Evolutionary conservation across 2,888 invertebrate species (phyloP), one percentile per base, ranked within the genome.

Genomic region (Mesorhabditis belari): DNA sequence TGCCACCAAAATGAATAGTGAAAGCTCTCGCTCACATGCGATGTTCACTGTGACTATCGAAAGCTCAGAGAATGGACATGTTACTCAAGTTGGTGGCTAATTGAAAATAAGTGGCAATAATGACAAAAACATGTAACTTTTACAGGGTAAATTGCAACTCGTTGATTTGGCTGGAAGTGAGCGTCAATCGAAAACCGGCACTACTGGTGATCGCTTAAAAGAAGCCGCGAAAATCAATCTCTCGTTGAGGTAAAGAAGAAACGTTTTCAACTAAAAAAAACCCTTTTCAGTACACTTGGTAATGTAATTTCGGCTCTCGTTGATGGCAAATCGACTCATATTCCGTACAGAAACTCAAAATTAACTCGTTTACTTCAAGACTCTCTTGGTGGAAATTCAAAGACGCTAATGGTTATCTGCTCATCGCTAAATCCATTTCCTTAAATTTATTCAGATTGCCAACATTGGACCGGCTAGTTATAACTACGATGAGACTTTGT

Each of bases 81-180:
- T 71, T 9, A 71, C 71, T 5, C 44, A 35, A n/a, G 44, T 35
- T 35, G n/a, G 0, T 86, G 96, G 56, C 95, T 94, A n/a, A 35
- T 35, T 35, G n/a, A n/a, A n/a, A n/a, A n/a, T n/a, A n/a, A n/a
- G n/a, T n/a, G n/a, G n/a, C n/a, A n/a, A n/a, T n/a, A n/a, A n/a
- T n/a, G n/a, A n/a, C n/a, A n/a, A n/a, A n/a, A n/a, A n/a, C n/a
- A n/a, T 2, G 90, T 91, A 79, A 89, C 95, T 35, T 88, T 90
- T 80, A 17, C 91, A 92, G 87, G 98, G 98, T 58, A 95, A 96
- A 84, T 85, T 98, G 59, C 94, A 98, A 85, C 86, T 99, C 56
- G 96, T 98, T 0, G 96, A 98, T 84, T 86, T 98, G 80, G 96
- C 96, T 65, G 96, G 98, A 57, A 96, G 95, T 0, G 98, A 98